A percentile compares a stretch with the other conserved stretches of the same genome.
Evolutionary conservation across 2,888 invertebrate species (phyloP).

Genomic region (Diadegma fenestrale): DNA sequence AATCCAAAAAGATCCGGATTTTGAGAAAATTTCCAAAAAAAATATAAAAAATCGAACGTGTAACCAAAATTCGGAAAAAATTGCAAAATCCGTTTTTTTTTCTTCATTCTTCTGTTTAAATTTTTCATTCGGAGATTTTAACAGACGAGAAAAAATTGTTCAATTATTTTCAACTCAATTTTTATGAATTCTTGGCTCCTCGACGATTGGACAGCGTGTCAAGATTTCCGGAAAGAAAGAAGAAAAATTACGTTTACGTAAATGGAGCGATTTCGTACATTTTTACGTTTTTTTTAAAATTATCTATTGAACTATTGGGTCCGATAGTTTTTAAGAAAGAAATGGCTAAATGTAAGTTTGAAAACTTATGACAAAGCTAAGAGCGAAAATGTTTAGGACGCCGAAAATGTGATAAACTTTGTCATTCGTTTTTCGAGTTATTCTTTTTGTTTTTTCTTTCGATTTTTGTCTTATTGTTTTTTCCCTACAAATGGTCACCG

Average conservation of each 20-base stretch:
- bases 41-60: no score
- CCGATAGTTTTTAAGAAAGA: constrained; percentile 45
- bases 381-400: constrained; percentile 23
- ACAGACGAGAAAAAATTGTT: neutral
- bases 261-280: constrained; percentile 22
- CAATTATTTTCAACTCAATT: neutral
- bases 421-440: neutral
- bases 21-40: no score
- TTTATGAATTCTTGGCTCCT: neutral
- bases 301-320: constrained; percentile 42
- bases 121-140: neutral
- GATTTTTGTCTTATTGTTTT: neutral
- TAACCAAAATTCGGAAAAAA: no score
- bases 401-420: neutral
- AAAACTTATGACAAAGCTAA: constrained; percentile 55
- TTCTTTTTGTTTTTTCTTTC: neutral
- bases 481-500: constrained; percentile 87
- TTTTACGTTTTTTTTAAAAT: constrained; percentile 44
- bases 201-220: neutral
- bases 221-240: neutral
- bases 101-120: neutral
- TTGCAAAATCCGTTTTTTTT: neutral
- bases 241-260: constrained; percentile 38
- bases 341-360: constrained; percentile 48
- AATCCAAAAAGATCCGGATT: no score